Conservation (phyloP, 2,888 invertebrate genomes). For the Drosophila maculinotata region DNA sequence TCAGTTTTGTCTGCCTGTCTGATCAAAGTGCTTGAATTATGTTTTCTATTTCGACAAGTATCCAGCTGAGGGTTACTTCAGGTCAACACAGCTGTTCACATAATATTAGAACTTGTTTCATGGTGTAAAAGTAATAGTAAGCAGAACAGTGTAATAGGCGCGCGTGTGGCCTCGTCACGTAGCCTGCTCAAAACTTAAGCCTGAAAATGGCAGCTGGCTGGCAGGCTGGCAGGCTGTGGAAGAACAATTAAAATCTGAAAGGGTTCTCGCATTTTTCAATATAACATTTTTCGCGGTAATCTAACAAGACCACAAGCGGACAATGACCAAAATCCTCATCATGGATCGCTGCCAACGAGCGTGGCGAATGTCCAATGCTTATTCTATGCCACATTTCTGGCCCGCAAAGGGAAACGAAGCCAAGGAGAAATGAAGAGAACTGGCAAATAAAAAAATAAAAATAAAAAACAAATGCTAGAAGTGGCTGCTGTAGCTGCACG, state of each 20-base stretch:
- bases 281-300: conserved; percentile 54
- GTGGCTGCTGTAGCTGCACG: conserved; percentile 66
- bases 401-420: conserved; percentile 10
- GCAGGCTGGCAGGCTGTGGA: conserved; percentile 19
- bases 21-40: not conserved
- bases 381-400: conserved; percentile 53
- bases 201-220: conserved; percentile 63
- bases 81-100: conserved; percentile 39
- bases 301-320: conserved; percentile 63
- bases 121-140: conserved; percentile 40
- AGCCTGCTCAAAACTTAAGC: conserved; percentile 59
- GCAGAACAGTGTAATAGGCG: conserved; percentile 61
- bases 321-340: conserved; percentile 67
- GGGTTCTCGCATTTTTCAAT: conserved; percentile 51
- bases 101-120: conserved; percentile 24
- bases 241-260: conserved; percentile 77
- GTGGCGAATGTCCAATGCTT: conserved; percentile 58
- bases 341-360: conserved; percentile 66
- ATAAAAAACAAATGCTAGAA: conserved; percentile 49
- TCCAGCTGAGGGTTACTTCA: conserved; percentile 26
- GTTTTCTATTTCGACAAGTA: conserved; percentile 5
- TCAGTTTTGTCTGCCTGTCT: not conserved
- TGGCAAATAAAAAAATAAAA: too few relatives aligned
- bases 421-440: conserved; percentile 26
- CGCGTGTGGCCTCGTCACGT: conserved; percentile 77